Percentiles rank a stretch among this genome's conserved stretches.
phyloP scores from a whole-genome alignment of 2,888 invertebrate genomes.

The Orthonevra nobilis region DNA sequence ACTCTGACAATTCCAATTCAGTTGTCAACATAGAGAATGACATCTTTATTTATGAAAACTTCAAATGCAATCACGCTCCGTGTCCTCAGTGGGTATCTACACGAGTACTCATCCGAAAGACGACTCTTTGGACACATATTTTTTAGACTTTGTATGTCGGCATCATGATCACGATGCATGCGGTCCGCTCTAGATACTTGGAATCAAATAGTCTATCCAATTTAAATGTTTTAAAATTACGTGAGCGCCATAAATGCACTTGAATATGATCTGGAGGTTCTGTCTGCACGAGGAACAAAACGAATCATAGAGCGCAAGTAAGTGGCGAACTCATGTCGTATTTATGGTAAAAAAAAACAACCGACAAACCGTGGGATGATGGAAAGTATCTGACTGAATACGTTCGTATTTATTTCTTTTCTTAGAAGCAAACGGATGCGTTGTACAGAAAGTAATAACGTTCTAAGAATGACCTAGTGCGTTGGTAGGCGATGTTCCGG shows the following conservation, averaged over 20 bases:
- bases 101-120: background rate
- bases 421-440: conserved; percentile 1
- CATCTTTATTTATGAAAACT: conserved; percentile 23
- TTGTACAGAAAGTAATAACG: conserved; percentile 18
- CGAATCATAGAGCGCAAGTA: background rate
- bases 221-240: conserved; percentile 43
- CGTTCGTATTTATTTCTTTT: conserved; percentile 11
- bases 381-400: too few species aligned
- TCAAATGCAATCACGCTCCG: conserved; percentile 8
- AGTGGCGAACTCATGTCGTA: conserved; percentile 10
- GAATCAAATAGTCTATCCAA: conserved; percentile 46
- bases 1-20: conserved; percentile 11
- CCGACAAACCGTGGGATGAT: conserved; percentile 1
- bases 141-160: background rate
- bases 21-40: conserved; percentile 6
- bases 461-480: conserved; percentile 16
- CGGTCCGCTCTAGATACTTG: conserved; percentile 35
- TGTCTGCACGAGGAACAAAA: background rate
- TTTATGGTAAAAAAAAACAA: conserved; percentile 18
- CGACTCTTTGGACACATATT: background rate
- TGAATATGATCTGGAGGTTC: background rate
- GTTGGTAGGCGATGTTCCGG: too few species aligned
- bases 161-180: background rate
- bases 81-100: background rate
- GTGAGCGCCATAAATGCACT: conserved; percentile 51